Conservation (phyloP, 2,113 vertebrate genomes). For the Excalfactoria chinensis region DNA sequence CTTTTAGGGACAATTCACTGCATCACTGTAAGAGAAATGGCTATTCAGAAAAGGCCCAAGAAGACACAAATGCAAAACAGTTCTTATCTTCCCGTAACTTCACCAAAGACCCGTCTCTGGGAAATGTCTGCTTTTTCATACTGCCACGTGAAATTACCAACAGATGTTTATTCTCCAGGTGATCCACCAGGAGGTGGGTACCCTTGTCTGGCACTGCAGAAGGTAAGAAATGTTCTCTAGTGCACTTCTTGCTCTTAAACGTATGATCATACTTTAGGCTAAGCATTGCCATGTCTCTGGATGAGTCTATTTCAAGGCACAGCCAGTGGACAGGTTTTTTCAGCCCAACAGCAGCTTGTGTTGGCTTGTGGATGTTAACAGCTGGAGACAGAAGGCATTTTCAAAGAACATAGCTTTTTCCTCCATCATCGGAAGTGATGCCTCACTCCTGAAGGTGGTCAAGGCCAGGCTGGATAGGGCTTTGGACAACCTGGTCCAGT, state of each 20-base stretch:
- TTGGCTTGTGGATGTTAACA: not conserved
- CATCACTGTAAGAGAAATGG: not conserved
- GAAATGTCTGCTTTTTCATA: not conserved
- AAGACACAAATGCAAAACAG: not conserved
- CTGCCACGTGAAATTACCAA: not conserved
- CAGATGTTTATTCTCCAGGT: not conserved
- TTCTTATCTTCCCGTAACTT: not conserved
- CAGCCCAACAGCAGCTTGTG: not conserved
- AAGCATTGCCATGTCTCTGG: not conserved
- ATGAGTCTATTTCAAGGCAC: not conserved
- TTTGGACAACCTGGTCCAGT: not conserved
- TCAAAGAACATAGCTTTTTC: not conserved
- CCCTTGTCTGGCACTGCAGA: accelerated
- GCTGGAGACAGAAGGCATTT: not conserved
- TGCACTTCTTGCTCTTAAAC: not conserved
- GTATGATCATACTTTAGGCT: not conserved
- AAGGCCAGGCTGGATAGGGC: not conserved
- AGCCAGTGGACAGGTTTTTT: not conserved
- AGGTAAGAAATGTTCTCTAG: not conserved
- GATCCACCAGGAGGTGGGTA: accelerated
- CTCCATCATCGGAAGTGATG: not conserved
- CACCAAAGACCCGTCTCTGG: not conserved
- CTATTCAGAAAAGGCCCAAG: not conserved
- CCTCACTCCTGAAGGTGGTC: not conserved
- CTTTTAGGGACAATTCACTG: not conserved